A percentile compares a stretch with the other conserved stretches of the same genome.
These are phyloP conservation scores for Brenthis hecate DNA, from an alignment of 2,888 invertebrate species.

Conservation along the genomic window DNA sequence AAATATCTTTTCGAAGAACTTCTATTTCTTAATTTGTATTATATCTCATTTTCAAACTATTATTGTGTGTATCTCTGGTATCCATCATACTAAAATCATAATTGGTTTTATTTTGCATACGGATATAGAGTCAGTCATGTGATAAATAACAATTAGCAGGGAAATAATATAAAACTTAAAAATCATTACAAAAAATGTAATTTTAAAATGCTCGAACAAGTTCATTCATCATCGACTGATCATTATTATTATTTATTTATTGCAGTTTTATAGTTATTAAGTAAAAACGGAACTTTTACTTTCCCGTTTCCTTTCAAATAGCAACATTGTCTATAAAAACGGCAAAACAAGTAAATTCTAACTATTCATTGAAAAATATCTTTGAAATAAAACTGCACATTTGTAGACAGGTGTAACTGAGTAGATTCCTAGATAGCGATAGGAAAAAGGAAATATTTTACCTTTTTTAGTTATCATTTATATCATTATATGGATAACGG, in stretches of 20 bases:
- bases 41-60: too few species aligned
- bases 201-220: not conserved
- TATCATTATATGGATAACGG: slow-evolving; percentile 21
- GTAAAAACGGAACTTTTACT: not conserved
- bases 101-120: too few species aligned
- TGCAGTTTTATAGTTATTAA: not conserved
- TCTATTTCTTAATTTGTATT: too few species aligned
- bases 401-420: slow-evolving; percentile 40
- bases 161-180: too few species aligned
- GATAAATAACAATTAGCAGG: too few species aligned
- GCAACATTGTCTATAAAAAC: slow-evolving; percentile 23
- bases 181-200: too few species aligned
- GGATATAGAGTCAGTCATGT: too few species aligned
- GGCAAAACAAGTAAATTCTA: slow-evolving; percentile 30
- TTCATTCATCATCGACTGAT: not conserved
- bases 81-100: too few species aligned
- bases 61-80: too few species aligned
- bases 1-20: too few species aligned
- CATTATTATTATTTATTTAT: slow-evolving; percentile 1
- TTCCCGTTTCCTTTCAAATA: slow-evolving; percentile 19
- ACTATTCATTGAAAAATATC: slow-evolving; percentile 36
- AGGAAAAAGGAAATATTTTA: slow-evolving; percentile 40
- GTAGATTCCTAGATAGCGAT: slow-evolving; percentile 43
- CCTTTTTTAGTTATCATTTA: slow-evolving; percentile 31
- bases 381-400: slow-evolving; percentile 32